phyloP scores from a whole-genome alignment of 2,888 invertebrate genomes.

The Salpingus planirostris region DNA sequence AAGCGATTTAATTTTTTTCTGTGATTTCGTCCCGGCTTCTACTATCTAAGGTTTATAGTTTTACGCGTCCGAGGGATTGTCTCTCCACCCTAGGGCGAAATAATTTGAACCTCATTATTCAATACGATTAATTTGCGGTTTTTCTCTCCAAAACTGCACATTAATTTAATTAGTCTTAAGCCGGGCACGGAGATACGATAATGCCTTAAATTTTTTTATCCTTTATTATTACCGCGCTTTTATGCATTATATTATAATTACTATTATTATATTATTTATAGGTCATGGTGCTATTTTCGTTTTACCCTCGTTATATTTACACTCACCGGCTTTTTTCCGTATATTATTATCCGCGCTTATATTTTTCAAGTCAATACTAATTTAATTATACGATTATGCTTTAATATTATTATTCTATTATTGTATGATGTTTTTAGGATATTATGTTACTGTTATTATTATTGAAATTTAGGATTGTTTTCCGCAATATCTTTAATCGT shows the following conservation, averaged over 20 bases:
- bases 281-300: constrained; percentile 27
- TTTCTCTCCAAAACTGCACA: no score
- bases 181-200: constrained; percentile 11
- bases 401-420: constrained; percentile 6
- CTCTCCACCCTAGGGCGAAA: neutral
- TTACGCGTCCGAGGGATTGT: no score
- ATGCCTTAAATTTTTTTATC: constrained; percentile 22
- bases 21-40: constrained; percentile 23
- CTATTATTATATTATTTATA: constrained; percentile 14
- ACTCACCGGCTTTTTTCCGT: no score
- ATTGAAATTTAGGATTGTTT: constrained; percentile 28
- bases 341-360: no score
- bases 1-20: constrained; percentile 25
- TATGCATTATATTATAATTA: constrained; percentile 22
- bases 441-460: constrained; percentile 16
- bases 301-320: no score
- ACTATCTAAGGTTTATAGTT: no score
- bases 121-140: no score
- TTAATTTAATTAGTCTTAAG: neutral
- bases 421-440: constrained; percentile 15
- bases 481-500: constrained; percentile 19
- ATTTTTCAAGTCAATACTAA: no score
- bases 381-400: constrained; percentile 19
- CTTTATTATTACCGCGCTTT: constrained; percentile 25
- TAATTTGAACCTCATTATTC: no score